Conservation (phyloP, 2,797 vertebrate species). For the Lacerta agilis region DNA sequence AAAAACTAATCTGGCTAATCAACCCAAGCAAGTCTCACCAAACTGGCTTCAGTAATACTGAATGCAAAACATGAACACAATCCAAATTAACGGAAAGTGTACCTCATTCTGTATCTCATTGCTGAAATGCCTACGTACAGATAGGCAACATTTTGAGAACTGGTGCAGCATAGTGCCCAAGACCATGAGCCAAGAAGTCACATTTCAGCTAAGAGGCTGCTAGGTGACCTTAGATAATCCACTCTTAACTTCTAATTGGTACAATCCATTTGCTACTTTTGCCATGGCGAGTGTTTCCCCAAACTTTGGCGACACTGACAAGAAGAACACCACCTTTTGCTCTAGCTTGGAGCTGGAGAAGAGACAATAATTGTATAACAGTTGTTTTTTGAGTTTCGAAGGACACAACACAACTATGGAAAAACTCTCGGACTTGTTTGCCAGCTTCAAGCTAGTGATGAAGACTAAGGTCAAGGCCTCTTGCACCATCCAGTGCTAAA, state of each 20-base stretch:
- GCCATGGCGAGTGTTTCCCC: too few relatives aligned
- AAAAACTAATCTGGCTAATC: background rate
- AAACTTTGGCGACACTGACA: background rate
- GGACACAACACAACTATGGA: background rate
- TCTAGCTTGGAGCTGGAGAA: background rate
- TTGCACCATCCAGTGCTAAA: background rate
- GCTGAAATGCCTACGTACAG: background rate
- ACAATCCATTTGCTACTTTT: background rate
- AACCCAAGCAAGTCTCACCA: background rate
- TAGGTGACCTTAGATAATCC: too few relatives aligned
- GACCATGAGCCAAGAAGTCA: background rate
- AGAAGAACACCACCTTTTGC: background rate
- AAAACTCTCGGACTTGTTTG: background rate
- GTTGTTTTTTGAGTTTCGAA: background rate
- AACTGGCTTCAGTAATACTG: background rate
- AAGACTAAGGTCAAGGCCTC: background rate
- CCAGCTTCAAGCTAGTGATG: background rate
- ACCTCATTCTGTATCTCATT: background rate
- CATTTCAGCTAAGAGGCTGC: background rate
- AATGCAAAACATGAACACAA: background rate
- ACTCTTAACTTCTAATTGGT: background rate
- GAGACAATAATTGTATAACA: background rate
- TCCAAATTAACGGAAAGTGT: background rate
- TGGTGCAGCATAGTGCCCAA: background rate
- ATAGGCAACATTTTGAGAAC: background rate